Percentiles rank a stretch among this genome's conserved stretches.
Conservation (phyloP, 1,140 invertebrate genomes). For the Ephestia elutella region DNA sequence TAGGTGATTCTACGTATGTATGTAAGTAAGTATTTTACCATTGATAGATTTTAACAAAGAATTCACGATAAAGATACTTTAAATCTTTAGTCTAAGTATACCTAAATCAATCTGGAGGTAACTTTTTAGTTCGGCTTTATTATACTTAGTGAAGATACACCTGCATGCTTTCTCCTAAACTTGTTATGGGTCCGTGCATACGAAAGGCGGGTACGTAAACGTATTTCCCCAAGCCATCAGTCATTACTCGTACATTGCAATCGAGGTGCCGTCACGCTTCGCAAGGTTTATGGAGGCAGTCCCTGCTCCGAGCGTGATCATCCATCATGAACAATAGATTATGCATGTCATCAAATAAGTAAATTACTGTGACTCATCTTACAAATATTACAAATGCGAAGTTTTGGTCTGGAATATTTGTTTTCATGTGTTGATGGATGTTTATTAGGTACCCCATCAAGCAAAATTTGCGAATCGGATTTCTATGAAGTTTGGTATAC, state of each 20-base stretch:
- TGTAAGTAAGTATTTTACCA: too few species aligned
- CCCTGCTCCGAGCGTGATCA: neutral
- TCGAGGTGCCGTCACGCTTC: neutral
- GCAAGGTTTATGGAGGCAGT: neutral
- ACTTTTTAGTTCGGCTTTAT: too few species aligned
- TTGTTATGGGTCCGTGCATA: neutral
- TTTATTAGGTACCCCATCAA: too few species aligned
- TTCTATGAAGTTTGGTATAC: too few species aligned
- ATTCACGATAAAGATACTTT: too few species aligned
- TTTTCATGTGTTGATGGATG: neutral
- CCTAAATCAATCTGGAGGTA: too few species aligned
- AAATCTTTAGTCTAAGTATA: too few species aligned
- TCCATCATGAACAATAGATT: neutral
- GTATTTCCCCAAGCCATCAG: neutral
- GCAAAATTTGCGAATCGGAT: too few species aligned
- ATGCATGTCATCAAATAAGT: neutral
- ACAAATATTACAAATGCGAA: neutral
- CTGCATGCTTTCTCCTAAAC: neutral
- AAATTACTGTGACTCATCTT: neutral
- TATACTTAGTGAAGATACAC: neutral
- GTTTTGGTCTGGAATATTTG: too few species aligned
- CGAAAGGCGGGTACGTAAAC: neutral
- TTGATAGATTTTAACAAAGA: too few species aligned
- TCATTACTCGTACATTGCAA: neutral
- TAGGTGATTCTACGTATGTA: too few species aligned